Conservation (phyloP, 2,113 vertebrate species). For the Pluvianellus socialis region DNA sequence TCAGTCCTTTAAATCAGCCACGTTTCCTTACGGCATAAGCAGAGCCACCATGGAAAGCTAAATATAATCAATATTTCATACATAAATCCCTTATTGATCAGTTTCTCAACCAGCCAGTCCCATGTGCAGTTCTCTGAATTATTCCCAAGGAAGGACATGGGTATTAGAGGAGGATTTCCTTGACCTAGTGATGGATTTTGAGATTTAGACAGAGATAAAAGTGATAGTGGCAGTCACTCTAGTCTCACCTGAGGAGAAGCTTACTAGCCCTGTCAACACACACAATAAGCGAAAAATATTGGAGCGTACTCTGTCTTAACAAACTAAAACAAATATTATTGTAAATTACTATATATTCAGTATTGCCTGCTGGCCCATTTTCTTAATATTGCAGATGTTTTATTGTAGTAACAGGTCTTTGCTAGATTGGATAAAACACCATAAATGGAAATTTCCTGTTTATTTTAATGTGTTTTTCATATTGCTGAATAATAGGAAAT, state of each 20-base stretch:
- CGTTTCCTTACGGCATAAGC: constrained; percentile 1
- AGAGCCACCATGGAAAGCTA: not conserved
- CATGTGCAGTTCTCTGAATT: constrained; percentile 19
- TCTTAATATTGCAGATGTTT: not conserved
- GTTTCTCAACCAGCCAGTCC: not conserved
- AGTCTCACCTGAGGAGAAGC: constrained; percentile 64
- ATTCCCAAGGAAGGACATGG: constrained; percentile 39
- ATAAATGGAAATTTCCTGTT: not conserved
- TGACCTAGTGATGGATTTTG: constrained; percentile 73
- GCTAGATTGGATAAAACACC: not conserved
- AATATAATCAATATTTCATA: constrained; percentile 27
- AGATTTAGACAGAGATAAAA: constrained; percentile 76
- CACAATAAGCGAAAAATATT: not conserved
- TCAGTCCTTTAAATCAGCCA: constrained; percentile 39
- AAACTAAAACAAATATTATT: not conserved
- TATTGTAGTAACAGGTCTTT: not conserved
- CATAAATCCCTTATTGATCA: not conserved
- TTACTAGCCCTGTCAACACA: constrained; percentile 44
- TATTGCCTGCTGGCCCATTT: not conserved
- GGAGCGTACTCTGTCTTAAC: not conserved
- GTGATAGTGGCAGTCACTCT: constrained; percentile 69
- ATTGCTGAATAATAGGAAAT: not conserved
- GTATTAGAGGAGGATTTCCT: constrained; percentile 66
- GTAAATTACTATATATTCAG: not conserved
- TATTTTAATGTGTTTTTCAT: not conserved